Evolutionary conservation across 2,888 invertebrate genomes (phyloP), one percentile per base, ranked within the genome.

Genomic region (Stegophylla sp.): DNA sequence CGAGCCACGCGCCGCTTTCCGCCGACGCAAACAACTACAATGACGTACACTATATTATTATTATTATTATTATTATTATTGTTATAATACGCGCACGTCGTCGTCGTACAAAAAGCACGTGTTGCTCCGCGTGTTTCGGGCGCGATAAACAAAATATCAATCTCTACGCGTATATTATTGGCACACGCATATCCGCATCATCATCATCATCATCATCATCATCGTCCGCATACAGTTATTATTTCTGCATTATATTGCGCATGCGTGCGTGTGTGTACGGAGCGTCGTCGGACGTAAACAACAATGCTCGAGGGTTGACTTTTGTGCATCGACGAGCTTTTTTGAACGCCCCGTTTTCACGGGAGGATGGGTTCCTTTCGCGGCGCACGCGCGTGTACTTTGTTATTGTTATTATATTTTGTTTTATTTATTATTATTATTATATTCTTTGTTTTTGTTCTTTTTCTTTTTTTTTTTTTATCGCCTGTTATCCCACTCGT

Each of bases 21-120:
- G 67, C 77, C 69, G 43, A 76, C 76, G 75, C 75, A 75, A 75
- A 75, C 75, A 64, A 76, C 66, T 67, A 76, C 67, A 67, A 76
- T 76, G 56, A 23, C 5, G 26, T 48, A 45, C 45, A 51, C 43
- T 28, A 28, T 43, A 48, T 67, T 26, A 69, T 1, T 4, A 41
- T 56, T n/a, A 20, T 53, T 3, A 53, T 20, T 3, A 53, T 53
- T 3, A 7, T 53, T 0, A 48, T 48, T 15, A 48, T 48, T 3
- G 3, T 15, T 1, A 45, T 45, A 7, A 45, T 15, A 48, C 13
- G 13, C 17, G n/a, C 5, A n/a, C n/a, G 53, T 9, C n/a, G n/a
- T 15, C 5, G 20, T 9, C 23, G 56, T 56, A 28, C 13, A 59
- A 59, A 77, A 77, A 59, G 69, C 77, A 59, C 77, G 77, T 77